A percentile compares a stretch with the other conserved stretches of the same genome.
Conservation (phyloP, 2,113 vertebrate species). For the Triplophysa dalaica region DNA sequence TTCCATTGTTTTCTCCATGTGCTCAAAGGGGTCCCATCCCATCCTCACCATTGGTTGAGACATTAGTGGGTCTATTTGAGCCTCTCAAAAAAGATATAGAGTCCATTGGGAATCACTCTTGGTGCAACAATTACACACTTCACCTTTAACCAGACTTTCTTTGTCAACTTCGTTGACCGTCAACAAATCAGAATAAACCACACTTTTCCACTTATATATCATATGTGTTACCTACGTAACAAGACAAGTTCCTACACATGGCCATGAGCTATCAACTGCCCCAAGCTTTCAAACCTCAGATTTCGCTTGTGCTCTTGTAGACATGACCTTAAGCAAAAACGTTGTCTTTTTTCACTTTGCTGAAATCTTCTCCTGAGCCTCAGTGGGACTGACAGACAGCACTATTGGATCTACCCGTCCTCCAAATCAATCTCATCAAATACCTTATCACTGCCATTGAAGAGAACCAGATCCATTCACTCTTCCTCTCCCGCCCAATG, state of each 20-base stretch:
- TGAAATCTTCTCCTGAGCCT: constrained; percentile 16
- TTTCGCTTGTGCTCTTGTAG: background rate
- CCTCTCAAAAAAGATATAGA: no score
- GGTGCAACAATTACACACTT: no score
- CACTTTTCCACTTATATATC: no score
- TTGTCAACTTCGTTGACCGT: no score
- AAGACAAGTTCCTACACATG: background rate
- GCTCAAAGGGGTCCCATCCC: no score
- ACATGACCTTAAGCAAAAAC: constrained; percentile 2
- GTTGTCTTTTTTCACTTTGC: background rate
- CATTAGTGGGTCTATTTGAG: no score
- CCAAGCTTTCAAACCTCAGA: background rate
- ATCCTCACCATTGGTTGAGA: no score
- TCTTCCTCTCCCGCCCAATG: constrained; percentile 13
- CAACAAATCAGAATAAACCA: no score
- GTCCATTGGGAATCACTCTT: no score
- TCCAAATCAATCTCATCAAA: constrained; percentile 77
- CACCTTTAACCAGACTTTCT: no score
- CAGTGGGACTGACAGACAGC: constrained; percentile 24
- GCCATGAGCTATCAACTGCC: background rate
- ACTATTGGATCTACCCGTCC: constrained; percentile 40
- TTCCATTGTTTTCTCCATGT: no score
- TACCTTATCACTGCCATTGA: constrained; percentile 64
- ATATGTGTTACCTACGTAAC: background rate
- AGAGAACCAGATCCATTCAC: constrained; percentile 37